Evolutionary conservation across 2,888 invertebrate genomes (phyloP), one percentile per base, ranked within the genome.

Genomic region (Drosophila anomalipes): DNA sequence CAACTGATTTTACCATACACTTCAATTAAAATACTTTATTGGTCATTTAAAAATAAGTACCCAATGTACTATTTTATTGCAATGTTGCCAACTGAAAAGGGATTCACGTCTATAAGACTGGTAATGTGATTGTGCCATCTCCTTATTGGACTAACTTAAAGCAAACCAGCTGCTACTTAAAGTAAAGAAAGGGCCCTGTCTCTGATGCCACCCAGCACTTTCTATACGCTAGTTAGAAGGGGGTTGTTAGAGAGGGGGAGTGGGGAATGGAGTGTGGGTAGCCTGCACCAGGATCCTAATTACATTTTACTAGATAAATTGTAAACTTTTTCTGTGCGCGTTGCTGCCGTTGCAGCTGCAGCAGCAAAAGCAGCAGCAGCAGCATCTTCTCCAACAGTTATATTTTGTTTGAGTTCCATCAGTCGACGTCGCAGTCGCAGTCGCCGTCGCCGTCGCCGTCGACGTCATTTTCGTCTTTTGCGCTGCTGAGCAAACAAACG

Each of bases 261-360:
- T 44, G 49, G 54, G 49, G 53, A 3, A n/a, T 47, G 64, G 30
- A 44, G 58, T 57, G 56, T 60, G 68, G 64, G 77, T 67, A 53
- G 82, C 80, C 76, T 81, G 89, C 77, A 79, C 85, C 81, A 82
- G 91, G 86, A 91, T 92, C 91, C 90, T 92, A 92, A 92, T 92
- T 92, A 92, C 92, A 92, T 92, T 92, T 92, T 91, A 91, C 91
- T 91, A 91, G 90, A 91, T 92, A 91, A 91, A 92, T 92, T 90
- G 87, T 91, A 90, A 91, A 91, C 87, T 90, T 91, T 91, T 86
- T 79, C 84, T 74, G 87, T 79, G 83, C 83, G 74, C 83, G 81
- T 77, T 83, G 70, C 74, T 60, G 77, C 69, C 44, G 65, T 53
- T 70, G 68, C 65, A 68, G 72, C 68, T 35, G 35, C 60, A 58